phyloP scores from a whole-genome alignment of 1,140 invertebrate genomes.

The Tribolium castaneum region DNA sequence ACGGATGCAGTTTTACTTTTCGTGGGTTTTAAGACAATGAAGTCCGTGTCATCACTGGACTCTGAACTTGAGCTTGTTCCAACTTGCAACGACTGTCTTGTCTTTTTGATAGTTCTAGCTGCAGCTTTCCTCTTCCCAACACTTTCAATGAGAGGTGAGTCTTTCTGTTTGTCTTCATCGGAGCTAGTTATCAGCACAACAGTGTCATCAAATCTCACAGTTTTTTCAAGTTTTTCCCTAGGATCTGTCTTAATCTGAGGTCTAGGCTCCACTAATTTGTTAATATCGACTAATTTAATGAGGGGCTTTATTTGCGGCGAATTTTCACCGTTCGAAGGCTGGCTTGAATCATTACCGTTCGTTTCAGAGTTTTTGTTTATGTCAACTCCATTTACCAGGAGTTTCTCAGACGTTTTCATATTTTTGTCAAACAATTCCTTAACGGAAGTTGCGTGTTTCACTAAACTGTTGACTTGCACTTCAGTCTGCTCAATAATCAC shows the following conservation, averaged over 20 bases:
- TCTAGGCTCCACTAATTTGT: slow-evolving; percentile 55
- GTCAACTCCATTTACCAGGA: slow-evolving; percentile 9
- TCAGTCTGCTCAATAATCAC: slow-evolving; percentile 24
- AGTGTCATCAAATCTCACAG: slow-evolving; percentile 50
- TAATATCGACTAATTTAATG: slow-evolving; percentile 58
- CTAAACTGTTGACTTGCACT: slow-evolving; percentile 14
- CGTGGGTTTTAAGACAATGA: neutral
- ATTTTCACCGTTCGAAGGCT: neutral
- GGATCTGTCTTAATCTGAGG: too few relatives aligned
- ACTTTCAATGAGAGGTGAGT: slow-evolving; percentile 5
- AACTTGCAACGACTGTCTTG: slow-evolving; percentile 30
- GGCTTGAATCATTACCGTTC: neutral
- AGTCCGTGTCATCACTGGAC: neutral
- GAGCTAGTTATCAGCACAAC: slow-evolving; percentile 55
- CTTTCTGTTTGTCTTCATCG: slow-evolving; percentile 50
- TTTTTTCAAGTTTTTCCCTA: slow-evolving; percentile 38
- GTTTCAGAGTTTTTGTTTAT: neutral
- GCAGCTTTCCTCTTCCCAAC: slow-evolving; percentile 26
- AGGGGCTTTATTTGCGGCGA: neutral
- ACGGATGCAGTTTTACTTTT: slow-evolving; percentile 4
- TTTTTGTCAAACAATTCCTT: slow-evolving; percentile 37
- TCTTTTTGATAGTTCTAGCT: slow-evolving; percentile 32
- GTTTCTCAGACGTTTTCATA: neutral
- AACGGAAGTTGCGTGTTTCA: neutral
- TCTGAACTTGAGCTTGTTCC: slow-evolving; percentile 6